Conservation (phyloP, 2,797 vertebrate species). For the Gymnodraco acuticeps region DNA sequence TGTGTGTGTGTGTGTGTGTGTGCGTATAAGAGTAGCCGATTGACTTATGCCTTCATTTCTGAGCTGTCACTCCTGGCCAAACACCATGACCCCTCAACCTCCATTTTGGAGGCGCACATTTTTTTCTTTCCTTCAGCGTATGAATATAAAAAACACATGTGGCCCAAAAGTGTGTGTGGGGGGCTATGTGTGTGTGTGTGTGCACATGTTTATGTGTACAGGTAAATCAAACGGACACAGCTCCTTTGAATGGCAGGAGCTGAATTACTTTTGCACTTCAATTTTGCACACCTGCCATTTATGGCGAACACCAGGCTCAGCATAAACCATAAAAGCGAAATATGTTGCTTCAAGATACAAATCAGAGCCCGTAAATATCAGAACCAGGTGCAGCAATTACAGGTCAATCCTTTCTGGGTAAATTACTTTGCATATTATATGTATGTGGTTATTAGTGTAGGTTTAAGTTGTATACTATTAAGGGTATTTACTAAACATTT, state of each 20-base stretch:
- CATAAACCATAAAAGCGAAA: conserved; percentile 71
- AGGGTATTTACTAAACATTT: not conserved
- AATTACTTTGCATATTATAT: conserved; percentile 28
- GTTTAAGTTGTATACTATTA: not conserved
- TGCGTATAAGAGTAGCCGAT: conserved; percentile 69
- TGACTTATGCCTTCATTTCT: conserved; percentile 87
- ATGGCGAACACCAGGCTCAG: conserved; percentile 66
- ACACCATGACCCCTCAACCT: conserved; percentile 84
- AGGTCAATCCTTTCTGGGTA: conserved; percentile 13
- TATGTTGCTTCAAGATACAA: conserved; percentile 54
- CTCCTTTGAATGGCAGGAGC: conserved; percentile 79
- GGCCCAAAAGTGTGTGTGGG: conserved; percentile 57
- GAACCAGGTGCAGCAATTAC: conserved; percentile 38
- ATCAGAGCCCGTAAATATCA: conserved; percentile 58
- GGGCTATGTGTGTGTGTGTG: conserved; percentile 38
- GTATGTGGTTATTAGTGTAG: conserved; percentile 14
- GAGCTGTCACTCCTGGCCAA: conserved; percentile 85
- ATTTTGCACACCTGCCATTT: conserved; percentile 80
- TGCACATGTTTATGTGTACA: conserved; percentile 70
- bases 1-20: conserved; percentile 12
- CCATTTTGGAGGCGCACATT: conserved; percentile 72
- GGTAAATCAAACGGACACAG: conserved; percentile 79
- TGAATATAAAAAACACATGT: conserved; percentile 86
- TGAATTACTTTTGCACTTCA: conserved; percentile 80
- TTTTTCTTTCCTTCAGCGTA: conserved; percentile 57